Evolutionary conservation across 2,113 vertebrate genomes (phyloP).

Genomic region (Syngnathus floridae): DNA sequence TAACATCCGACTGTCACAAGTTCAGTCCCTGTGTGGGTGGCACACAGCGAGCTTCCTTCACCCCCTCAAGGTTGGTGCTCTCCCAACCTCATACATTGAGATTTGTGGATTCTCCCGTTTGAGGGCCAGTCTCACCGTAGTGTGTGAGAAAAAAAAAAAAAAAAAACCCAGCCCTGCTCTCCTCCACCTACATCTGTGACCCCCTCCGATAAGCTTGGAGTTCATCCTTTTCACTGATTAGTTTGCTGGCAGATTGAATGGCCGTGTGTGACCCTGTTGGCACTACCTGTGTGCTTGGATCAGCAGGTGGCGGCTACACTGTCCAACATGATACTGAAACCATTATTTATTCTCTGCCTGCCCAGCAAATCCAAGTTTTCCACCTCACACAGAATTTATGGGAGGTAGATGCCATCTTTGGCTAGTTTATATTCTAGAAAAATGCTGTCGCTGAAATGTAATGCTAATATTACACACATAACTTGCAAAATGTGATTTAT

Average conservation of each 20-base stretch:
- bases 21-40: conserved; percentile 54
- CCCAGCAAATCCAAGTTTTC: conserved; percentile 29
- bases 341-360: conserved; percentile 56
- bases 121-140: conserved; percentile 45
- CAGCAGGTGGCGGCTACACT: conserved; percentile 59
- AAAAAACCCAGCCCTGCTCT: conserved; percentile 57
- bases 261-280: conserved; percentile 59
- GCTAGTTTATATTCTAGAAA: conserved; percentile 25
- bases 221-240: conserved; percentile 68
- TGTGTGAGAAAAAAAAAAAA: conserved; percentile 35
- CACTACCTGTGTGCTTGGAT: conserved; percentile 60
- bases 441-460: conserved; percentile 10
- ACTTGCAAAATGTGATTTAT: conserved; percentile 30
- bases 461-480: conserved; percentile 1
- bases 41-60: conserved; percentile 51
- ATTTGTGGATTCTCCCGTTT: conserved; percentile 51
- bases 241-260: conserved; percentile 68
- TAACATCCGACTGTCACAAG: conserved; percentile 39
- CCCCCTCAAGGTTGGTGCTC: conserved; percentile 55
- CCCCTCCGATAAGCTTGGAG: conserved; percentile 61
- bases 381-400: conserved; percentile 14
- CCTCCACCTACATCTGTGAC: conserved; percentile 61
- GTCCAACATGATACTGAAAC: conserved; percentile 61
- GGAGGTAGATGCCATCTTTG: conserved; percentile 1
- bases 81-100: conserved; percentile 49